Conservation (phyloP, 2,797 vertebrate genomes). For the Chanos chanos region DNA sequence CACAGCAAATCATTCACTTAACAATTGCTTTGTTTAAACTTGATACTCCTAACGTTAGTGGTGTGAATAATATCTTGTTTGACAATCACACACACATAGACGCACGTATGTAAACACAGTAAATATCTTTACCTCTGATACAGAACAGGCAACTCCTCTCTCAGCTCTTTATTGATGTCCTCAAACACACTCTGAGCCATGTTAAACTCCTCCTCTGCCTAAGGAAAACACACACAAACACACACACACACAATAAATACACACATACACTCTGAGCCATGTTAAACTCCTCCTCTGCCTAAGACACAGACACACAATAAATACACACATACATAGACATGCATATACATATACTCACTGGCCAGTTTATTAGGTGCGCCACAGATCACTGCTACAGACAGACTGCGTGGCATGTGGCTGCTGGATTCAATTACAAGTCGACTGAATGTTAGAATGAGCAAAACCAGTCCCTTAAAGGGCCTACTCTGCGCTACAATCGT, state of each 20-base stretch:
- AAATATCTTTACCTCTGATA: conserved; percentile 92
- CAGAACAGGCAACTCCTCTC: conserved; percentile 90
- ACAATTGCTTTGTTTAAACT: too few relatives aligned
- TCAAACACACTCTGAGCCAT: conserved; percentile 95
- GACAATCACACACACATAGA: too few relatives aligned
- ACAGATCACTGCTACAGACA: background rate
- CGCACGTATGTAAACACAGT: too few relatives aligned
- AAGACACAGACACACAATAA: conserved; percentile 31
- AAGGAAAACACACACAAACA: conserved; percentile 31
- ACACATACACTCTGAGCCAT: conserved; percentile 95
- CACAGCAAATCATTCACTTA: too few relatives aligned
- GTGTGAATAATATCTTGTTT: too few relatives aligned
- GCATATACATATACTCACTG: background rate
- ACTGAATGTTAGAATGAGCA: too few relatives aligned
- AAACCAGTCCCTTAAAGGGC: too few relatives aligned
- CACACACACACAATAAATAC: background rate
- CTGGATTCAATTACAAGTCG: background rate
- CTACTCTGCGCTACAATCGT: too few relatives aligned
- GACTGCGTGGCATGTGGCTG: background rate
- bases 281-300: conserved; percentile 97
- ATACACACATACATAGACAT: conserved; percentile 79
- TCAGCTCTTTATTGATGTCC: conserved; percentile 91
- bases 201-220: conserved; percentile 97
- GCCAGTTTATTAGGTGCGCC: too few relatives aligned
- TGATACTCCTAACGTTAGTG: too few relatives aligned